Conservation (phyloP, 2,888 invertebrate genomes). For the Spodoptera littoralis region DNA sequence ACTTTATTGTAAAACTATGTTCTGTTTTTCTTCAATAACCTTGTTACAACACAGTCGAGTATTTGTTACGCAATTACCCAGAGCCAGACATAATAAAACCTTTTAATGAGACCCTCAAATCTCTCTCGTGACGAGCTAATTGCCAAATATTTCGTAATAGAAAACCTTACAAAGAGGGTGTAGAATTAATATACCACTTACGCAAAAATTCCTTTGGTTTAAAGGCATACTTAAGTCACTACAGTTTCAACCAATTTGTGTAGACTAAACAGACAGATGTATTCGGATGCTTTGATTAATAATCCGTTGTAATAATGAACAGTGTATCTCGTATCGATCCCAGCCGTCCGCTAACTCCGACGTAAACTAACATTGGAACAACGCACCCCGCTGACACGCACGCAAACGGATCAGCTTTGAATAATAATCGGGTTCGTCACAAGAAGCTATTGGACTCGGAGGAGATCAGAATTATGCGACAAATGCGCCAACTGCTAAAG, state of each 20-base stretch:
- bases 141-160: slow-evolving; percentile 33
- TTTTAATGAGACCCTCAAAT: slow-evolving; percentile 37
- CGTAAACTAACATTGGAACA: slow-evolving; percentile 28
- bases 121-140: slow-evolving; percentile 34
- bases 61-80: slow-evolving; percentile 34
- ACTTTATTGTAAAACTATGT: background rate
- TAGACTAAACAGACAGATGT: background rate
- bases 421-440: slow-evolving; percentile 72
- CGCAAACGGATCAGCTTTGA: slow-evolving; percentile 71
- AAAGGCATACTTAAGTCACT: slow-evolving; percentile 1
- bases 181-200: slow-evolving; percentile 3
- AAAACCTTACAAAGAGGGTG: slow-evolving; percentile 15
- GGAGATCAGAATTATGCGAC: slow-evolving; percentile 81
- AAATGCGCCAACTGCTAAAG: slow-evolving; percentile 84
- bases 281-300: slow-evolving; percentile 22
- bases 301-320: slow-evolving; percentile 18
- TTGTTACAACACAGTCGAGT: slow-evolving; percentile 6
- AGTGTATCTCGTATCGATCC: slow-evolving; percentile 11
- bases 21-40: slow-evolving; percentile 4
- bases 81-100: slow-evolving; percentile 42
- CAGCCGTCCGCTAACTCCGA: slow-evolving; percentile 8
- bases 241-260: background rate
- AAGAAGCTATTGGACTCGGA: slow-evolving; percentile 71
- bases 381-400: slow-evolving; percentile 55
- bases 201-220: background rate